Evolutionary conservation across 2,113 vertebrate species (phyloP).

Genomic region (Grammomys surdaster): DNA sequence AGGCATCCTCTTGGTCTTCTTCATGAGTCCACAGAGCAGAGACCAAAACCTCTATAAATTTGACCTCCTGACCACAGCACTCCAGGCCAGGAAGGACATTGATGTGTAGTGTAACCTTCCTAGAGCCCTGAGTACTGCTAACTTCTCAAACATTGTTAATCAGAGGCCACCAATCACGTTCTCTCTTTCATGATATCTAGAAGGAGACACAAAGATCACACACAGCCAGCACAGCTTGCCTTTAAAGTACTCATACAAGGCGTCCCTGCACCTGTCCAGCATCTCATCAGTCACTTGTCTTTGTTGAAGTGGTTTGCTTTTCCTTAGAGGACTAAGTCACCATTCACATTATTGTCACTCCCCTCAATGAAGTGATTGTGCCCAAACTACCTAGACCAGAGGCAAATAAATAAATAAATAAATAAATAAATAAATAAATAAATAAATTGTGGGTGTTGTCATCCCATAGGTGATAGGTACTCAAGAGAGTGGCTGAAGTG

Average conservation of each 20-base stretch:
- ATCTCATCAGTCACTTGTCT: background rate
- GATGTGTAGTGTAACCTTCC: background rate
- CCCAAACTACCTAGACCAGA: background rate
- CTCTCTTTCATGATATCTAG: background rate
- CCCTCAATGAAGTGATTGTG: background rate
- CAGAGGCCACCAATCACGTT: rapidly evolving
- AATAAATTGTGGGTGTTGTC: background rate
- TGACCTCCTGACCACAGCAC: background rate
- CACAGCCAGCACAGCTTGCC: too few relatives aligned
- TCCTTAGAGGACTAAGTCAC: background rate
- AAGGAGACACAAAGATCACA: background rate
- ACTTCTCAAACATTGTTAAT: background rate
- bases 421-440: background rate
- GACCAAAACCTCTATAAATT: background rate
- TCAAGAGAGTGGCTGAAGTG: background rate
- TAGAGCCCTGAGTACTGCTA: background rate
- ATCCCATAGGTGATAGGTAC: too few relatives aligned
- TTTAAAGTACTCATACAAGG: background rate
- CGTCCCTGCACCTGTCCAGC: background rate
- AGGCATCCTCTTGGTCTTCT: background rate
- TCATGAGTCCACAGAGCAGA: background rate
- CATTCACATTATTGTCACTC: background rate
- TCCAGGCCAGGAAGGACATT: background rate
- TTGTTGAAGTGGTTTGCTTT: background rate
- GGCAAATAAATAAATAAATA: background rate